A percentile compares a stretch with the other conserved stretches of the same genome.
Evolutionary conservation across 2,888 invertebrate genomes (phyloP).

Genomic region (Philhelius pedissequus): DNA sequence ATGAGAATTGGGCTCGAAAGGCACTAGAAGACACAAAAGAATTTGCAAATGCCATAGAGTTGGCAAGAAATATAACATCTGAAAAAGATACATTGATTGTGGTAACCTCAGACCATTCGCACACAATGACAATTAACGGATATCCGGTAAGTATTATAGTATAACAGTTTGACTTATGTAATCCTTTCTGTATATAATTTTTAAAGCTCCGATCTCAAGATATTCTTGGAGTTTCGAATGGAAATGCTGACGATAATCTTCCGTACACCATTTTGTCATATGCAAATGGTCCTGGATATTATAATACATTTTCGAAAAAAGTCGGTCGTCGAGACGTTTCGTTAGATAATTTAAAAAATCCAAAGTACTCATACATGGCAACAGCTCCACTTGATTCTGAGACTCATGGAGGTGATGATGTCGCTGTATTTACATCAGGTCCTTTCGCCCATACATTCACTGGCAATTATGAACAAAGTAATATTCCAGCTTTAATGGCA

Average conservation of each 20-base stretch:
- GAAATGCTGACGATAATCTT: slow-evolving; percentile 81
- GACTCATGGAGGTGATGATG: slow-evolving; percentile 90
- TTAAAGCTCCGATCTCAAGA: slow-evolving; percentile 80
- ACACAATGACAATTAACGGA: slow-evolving; percentile 88
- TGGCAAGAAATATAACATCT: slow-evolving; percentile 82
- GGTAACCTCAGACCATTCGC: slow-evolving; percentile 90
- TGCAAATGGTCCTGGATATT: slow-evolving; percentile 87
- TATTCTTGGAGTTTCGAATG: slow-evolving; percentile 80
- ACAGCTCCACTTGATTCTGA: slow-evolving; percentile 83
- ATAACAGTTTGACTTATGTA: not conserved
- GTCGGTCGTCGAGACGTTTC: slow-evolving; percentile 72
- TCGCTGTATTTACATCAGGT: slow-evolving; percentile 87
- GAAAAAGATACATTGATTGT: slow-evolving; percentile 88
- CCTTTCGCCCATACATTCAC: slow-evolving; percentile 90
- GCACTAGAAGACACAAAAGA: slow-evolving; percentile 91
- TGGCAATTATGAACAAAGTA: slow-evolving; percentile 89
- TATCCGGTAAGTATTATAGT: slow-evolving; percentile 82
- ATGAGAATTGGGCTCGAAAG: slow-evolving; percentile 83
- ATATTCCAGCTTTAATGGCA: slow-evolving; percentile 87
- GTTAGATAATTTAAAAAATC: slow-evolving; percentile 70
- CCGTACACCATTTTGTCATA: slow-evolving; percentile 86
- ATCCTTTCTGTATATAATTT: not conserved
- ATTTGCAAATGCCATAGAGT: slow-evolving; percentile 85
- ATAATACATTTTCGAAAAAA: slow-evolving; percentile 73
- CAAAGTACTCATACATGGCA: slow-evolving; percentile 80